Conservation (phyloP, 2,797 vertebrate species). For the Peromyscus melanophrys region DNA sequence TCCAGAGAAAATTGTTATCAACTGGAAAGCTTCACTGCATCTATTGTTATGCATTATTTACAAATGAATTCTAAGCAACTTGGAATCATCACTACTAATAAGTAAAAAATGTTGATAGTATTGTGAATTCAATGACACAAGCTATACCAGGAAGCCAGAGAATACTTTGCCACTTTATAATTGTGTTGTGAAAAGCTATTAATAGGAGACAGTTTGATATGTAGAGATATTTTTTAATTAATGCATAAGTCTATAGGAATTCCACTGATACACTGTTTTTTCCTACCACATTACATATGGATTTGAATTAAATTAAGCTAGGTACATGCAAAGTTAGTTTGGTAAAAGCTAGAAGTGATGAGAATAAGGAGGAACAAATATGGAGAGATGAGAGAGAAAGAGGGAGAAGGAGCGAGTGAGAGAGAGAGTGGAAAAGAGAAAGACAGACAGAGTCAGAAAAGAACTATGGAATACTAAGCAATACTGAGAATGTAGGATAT, state of each 20-base stretch:
- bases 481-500: not conserved
- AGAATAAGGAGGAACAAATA: not conserved
- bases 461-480: not conserved
- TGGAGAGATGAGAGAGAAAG: not conserved
- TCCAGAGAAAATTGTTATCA: conserved; percentile 16
- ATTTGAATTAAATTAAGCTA: not conserved
- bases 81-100: not conserved
- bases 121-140: not conserved
- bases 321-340: not conserved
- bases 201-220: not conserved
- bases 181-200: not conserved
- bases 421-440: not conserved
- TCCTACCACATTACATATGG: not conserved
- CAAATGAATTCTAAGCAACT: not conserved
- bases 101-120: not conserved
- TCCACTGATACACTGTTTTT: not conserved
- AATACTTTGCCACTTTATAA: not conserved
- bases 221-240: not conserved
- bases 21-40: not conserved
- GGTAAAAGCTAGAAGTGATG: not conserved
- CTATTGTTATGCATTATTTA: conserved; percentile 2
- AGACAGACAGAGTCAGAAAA: not conserved
- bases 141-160: not conserved
- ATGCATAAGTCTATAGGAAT: not conserved
- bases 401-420: no score